A percentile compares a stretch with the other conserved stretches of the same genome.
Evolutionary conservation across 2,113 vertebrate genomes (phyloP).

Genomic region (Telmatochromis brachygnathus): DNA sequence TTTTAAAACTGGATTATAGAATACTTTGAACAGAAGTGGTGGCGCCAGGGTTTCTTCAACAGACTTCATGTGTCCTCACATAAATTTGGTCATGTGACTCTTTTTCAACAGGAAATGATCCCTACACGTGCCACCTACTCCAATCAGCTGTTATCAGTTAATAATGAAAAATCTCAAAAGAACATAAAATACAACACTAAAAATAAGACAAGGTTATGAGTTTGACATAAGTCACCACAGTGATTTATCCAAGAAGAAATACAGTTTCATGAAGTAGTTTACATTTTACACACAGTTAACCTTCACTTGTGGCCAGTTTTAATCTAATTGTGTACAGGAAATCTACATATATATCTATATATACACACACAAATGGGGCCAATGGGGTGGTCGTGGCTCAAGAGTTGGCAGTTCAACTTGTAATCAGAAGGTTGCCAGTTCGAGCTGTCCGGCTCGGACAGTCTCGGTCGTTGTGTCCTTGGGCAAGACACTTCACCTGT

Average conservation of each 20-base stretch:
- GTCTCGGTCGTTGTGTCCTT: neutral
- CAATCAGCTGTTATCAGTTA: neutral
- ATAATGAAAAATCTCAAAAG: neutral
- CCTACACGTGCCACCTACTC: neutral
- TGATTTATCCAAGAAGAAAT: neutral
- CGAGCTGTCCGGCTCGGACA: accelerated
- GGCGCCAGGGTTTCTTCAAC: neutral
- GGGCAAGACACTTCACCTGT: neutral
- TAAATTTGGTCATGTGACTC: neutral
- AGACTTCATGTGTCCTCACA: neutral
- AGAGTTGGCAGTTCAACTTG: neutral
- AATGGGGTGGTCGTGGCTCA: neutral
- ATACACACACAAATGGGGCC: neutral
- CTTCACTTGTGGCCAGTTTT: neutral
- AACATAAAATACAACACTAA: neutral
- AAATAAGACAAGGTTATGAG: neutral
- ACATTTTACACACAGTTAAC: neutral
- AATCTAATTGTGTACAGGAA: neutral
- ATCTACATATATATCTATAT: neutral
- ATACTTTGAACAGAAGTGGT: neutral
- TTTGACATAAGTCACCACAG: neutral
- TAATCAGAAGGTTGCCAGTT: neutral
- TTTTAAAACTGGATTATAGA: neutral
- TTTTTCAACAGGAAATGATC: neutral
- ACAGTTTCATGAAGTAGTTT: neutral